phyloP scores from a whole-genome alignment of 2,888 invertebrate species.

The Atrina japonica region DNA sequence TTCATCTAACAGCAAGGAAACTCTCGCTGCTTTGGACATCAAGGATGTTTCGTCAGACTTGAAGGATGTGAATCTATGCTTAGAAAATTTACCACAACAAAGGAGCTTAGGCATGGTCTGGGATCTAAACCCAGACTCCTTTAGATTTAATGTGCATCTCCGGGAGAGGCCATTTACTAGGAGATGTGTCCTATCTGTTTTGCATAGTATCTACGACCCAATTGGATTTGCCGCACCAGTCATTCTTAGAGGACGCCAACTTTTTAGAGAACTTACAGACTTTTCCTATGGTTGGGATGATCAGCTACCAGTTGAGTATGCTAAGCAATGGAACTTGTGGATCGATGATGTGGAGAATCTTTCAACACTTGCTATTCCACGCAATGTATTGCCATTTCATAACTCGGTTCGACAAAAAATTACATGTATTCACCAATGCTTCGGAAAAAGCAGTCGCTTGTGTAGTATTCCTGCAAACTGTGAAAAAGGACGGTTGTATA shows the following conservation, averaged over 20 bases:
- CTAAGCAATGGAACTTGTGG: conserved; percentile 39
- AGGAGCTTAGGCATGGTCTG: conserved; percentile 40
- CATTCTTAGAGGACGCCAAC: conserved; percentile 43
- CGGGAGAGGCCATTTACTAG: conserved; percentile 42
- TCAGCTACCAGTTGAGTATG: conserved; percentile 34
- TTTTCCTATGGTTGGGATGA: conserved; percentile 50
- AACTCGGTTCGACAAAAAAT: background rate
- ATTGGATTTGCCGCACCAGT: conserved; percentile 51
- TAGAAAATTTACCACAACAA: conserved; percentile 41
- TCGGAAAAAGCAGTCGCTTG: conserved; percentile 55
- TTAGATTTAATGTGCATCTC: conserved; percentile 30
- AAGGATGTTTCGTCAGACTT: conserved; percentile 3
- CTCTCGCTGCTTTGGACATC: background rate
- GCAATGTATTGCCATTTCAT: conserved; percentile 30
- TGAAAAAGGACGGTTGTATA: conserved; percentile 20
- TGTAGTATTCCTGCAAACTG: conserved; percentile 43
- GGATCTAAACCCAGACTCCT: conserved; percentile 44
- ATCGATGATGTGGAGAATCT: conserved; percentile 37
- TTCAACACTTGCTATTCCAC: conserved; percentile 31
- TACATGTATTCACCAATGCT: conserved; percentile 55
- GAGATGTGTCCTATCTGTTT: conserved; percentile 47
- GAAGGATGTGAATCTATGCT: background rate
- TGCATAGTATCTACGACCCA: conserved; percentile 55
- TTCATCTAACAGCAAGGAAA: conserved; percentile 1
- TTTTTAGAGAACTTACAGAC: conserved; percentile 39